Evolutionary conservation across 1,140 invertebrate genomes (phyloP).

Genomic region (Venustaconcha ellipsiformis): DNA sequence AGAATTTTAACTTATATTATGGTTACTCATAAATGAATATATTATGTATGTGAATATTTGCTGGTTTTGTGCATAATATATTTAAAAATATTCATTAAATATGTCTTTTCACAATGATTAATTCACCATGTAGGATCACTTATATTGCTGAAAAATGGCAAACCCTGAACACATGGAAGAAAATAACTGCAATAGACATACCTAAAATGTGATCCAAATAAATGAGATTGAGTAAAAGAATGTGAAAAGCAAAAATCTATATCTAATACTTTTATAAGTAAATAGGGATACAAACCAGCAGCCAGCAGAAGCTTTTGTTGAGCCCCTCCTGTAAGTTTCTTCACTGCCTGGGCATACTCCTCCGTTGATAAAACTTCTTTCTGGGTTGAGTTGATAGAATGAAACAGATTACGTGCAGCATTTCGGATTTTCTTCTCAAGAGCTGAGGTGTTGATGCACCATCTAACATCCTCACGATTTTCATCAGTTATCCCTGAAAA

Average conservation of each 20-base stretch:
- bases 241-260: background rate
- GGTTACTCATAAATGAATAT: too few species aligned
- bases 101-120: too few species aligned
- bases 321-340: constrained; percentile 46
- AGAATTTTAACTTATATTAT: too few species aligned
- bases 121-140: too few species aligned
- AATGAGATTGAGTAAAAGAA: too few species aligned
- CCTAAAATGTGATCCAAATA: too few species aligned
- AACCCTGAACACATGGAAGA: too few species aligned
- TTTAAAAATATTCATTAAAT: too few species aligned
- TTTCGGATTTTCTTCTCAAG: constrained; percentile 87
- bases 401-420: constrained; percentile 87
- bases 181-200: too few species aligned
- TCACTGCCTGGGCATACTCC: constrained; percentile 54
- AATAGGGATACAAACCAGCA: constrained; percentile 43
- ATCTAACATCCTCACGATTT: constrained; percentile 77
- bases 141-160: too few species aligned
- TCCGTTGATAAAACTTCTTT: constrained; percentile 73
- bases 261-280: background rate
- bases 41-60: too few species aligned
- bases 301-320: constrained; percentile 54
- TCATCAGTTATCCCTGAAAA: constrained; percentile 50
- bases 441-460: constrained; percentile 83
- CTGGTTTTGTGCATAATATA: too few species aligned
- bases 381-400: constrained; percentile 49